Percentiles rank a stretch among this genome's conserved stretches.
Evolutionary conservation across 2,113 vertebrate genomes (phyloP).

Genomic region (Lepus americanus): DNA sequence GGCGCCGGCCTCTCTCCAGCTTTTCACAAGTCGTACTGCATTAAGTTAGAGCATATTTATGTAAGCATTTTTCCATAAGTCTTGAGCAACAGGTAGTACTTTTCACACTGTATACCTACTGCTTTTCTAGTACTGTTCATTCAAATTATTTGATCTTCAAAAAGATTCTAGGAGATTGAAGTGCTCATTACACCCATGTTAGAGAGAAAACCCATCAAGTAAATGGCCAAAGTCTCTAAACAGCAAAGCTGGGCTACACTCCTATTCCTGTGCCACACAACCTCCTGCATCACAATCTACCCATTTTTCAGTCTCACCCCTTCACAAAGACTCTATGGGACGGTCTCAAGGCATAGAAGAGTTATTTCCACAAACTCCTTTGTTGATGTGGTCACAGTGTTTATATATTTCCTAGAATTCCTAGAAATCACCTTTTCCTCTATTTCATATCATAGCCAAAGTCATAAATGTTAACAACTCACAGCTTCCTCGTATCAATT

Average conservation of each 20-base stretch:
- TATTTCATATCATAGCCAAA: neutral
- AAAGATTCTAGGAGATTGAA: neutral
- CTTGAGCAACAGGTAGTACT: neutral
- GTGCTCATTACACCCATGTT: neutral
- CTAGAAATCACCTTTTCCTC: conserved; percentile 46
- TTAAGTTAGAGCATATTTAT: neutral
- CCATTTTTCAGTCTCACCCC: conserved; percentile 14
- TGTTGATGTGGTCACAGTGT: neutral
- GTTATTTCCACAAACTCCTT: neutral
- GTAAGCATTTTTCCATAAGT: neutral
- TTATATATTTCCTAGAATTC: neutral
- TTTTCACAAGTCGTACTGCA: neutral
- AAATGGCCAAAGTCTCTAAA: neutral
- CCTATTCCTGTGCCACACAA: neutral
- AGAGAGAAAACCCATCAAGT: conserved; percentile 36
- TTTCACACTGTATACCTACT: neutral
- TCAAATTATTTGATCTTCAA: neutral
- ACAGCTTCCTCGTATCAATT: neutral
- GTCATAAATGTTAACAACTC: conserved; percentile 33
- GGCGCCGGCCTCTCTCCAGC: neutral
- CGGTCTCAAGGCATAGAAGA: neutral
- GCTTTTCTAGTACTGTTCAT: neutral
- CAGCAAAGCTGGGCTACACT: neutral
- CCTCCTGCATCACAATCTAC: conserved; percentile 6
- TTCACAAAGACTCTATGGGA: neutral